phyloP scores from a whole-genome alignment of 1,140 invertebrate species.

The Dendrolimus kikuchii region DNA sequence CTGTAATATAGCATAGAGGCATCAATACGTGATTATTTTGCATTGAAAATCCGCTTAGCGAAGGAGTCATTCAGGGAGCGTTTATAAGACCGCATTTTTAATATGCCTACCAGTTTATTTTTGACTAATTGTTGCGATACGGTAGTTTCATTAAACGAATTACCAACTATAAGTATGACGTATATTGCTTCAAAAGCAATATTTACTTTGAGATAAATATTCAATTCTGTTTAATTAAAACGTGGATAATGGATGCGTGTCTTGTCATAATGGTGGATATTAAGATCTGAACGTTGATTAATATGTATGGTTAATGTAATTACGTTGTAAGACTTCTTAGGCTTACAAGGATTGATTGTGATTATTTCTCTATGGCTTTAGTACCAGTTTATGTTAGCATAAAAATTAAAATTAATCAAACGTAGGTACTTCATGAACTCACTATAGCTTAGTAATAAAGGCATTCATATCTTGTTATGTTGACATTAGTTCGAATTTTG shows the following conservation, averaged over 20 bases:
- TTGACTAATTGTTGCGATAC: neutral
- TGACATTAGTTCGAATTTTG: no score
- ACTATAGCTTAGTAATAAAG: no score
- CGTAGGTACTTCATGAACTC: no score
- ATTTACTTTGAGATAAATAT: no score
- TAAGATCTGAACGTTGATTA: no score
- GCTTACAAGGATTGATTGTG: neutral
- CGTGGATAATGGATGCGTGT: no score
- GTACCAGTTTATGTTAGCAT: no score
- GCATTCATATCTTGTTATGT: no score
- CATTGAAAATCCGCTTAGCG: constrained; percentile 9
- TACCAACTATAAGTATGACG: neutral
- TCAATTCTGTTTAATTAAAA: no score
- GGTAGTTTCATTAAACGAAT: neutral
- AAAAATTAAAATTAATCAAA: no score
- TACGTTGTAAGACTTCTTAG: neutral
- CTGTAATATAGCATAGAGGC: constrained; percentile 9
- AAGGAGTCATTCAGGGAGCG: constrained; percentile 13
- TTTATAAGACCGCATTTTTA: constrained; percentile 22
- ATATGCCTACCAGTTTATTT: constrained; percentile 1
- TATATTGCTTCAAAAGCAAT: neutral
- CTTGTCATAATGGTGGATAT: no score
- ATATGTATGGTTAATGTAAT: neutral
- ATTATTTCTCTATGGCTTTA: no score
- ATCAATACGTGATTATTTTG: constrained; percentile 16